Evolutionary conservation across 2,888 invertebrate genomes (phyloP).

Genomic region (Nycteola revayana): DNA sequence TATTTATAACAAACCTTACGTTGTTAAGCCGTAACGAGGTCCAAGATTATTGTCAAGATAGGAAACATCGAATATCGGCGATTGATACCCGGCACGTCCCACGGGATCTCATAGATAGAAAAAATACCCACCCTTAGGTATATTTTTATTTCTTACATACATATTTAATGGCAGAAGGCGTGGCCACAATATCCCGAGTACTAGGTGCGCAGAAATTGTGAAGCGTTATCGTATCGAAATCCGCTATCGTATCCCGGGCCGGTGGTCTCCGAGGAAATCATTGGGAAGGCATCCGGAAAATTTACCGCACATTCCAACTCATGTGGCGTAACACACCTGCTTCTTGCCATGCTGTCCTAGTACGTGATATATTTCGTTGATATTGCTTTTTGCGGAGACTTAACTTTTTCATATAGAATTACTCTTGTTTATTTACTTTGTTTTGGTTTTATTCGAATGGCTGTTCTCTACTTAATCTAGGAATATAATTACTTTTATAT

Average conservation of each 20-base stretch:
- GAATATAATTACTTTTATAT: too few species aligned
- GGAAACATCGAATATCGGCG: slow-evolving; percentile 56
- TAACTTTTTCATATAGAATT: slow-evolving; percentile 32
- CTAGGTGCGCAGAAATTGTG: slow-evolving; percentile 72
- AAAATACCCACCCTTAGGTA: slow-evolving; percentile 39
- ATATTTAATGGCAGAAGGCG: slow-evolving; percentile 69
- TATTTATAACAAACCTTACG: slow-evolving; percentile 36
- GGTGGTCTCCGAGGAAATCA: slow-evolving; percentile 89
- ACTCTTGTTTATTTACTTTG: slow-evolving; percentile 14
- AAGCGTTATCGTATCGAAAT: slow-evolving; percentile 81
- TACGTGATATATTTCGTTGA: slow-evolving; percentile 69
- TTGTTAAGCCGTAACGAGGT: slow-evolving; percentile 30
- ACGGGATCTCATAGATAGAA: slow-evolving; percentile 43
- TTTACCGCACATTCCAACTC: slow-evolving; percentile 81
- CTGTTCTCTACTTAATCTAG: too few species aligned
- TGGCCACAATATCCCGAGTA: slow-evolving; percentile 64
- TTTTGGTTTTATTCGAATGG: slow-evolving; percentile 6
- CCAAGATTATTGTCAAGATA: slow-evolving; percentile 63
- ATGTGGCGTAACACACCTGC: slow-evolving; percentile 75
- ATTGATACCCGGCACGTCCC: slow-evolving; percentile 69
- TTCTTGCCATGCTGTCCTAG: slow-evolving; percentile 63
- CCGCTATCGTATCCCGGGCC: slow-evolving; percentile 74
- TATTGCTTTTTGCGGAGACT: slow-evolving; percentile 45
- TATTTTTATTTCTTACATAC: slow-evolving; percentile 32
- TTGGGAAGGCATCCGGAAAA: slow-evolving; percentile 88